Conservation (phyloP, 1,140 invertebrate species). For the Melipona quadrifasciata region DNA sequence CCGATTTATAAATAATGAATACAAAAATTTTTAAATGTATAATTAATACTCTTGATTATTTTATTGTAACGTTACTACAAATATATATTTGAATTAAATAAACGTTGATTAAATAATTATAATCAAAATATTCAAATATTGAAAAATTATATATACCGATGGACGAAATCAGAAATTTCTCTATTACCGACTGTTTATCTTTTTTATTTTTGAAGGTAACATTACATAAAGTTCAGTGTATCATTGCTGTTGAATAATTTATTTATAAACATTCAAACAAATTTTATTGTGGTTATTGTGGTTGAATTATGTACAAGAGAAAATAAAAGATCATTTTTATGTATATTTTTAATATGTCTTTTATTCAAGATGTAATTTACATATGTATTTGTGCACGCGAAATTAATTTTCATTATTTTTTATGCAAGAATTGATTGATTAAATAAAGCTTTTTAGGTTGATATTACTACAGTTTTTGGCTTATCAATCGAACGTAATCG, state of each 20-base stretch:
- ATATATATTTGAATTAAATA: neutral
- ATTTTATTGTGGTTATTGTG: neutral
- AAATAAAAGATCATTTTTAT: neutral
- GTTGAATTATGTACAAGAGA: neutral
- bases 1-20: neutral
- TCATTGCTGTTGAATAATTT: neutral
- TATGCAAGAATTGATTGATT: neutral
- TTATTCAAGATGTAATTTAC: neutral
- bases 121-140: conserved; percentile 1
- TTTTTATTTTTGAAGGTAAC: neutral
- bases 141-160: conserved; percentile 39
- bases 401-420: neutral
- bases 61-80: no score
- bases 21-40: neutral
- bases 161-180: conserved; percentile 6
- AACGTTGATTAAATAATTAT: neutral
- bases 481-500: neutral
- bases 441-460: neutral
- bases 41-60: neutral
- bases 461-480: neutral
- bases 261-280: neutral
- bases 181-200: conserved; percentile 46
- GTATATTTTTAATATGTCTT: neutral
- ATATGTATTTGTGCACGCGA: neutral
- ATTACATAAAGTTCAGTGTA: neutral